Base-by-base conservation (phyloP, 2,797 vertebrate species). In the Mormyrops boulengeri region DNA sequence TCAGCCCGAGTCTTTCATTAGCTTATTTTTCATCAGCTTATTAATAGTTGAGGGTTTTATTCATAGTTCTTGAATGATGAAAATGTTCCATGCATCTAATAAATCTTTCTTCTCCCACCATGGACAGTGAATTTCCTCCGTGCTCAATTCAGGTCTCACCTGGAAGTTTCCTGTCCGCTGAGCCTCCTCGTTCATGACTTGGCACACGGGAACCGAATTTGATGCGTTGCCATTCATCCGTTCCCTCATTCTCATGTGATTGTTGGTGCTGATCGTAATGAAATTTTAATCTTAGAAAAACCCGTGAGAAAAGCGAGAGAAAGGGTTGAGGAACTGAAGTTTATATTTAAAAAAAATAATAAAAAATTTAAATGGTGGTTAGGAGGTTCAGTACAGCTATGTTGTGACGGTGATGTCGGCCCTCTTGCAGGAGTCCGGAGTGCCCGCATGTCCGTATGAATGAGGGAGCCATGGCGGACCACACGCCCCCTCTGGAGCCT, bases 391-490 rank as follows among this genome's bases (percentile, higher is more conserved):
- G 7, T 80, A 3, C 6, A n/a, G 7, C 38, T 44, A 0, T 8
- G 77, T 22, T 4, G 77, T 89, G 50, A 82, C 41, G 50, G n/a
- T 57, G 12, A 22, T 22, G 17, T n/a, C 34, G 30, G 17, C 14
- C 44, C 80, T 90, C 77, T 93, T 93, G 87, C 93, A 96, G 95
- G 93, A 93, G 88, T 85, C 89, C 85, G 90, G 89, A 94, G 93
- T 91, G 93, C 94, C 90, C 95, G 96, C 94, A 92, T 92, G 92
- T 91, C 93, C 94, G 96, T 97, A 96, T 96, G 96, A 96, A 97
- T 97, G 96, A 96, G 94, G 96, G 95, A 97, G 96, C 96, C 96
- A 99, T 99, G 98, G 98, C 98, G 96, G 98, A 99, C 94, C 98
- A 97, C 95, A 97, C 97, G 94, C 97, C 97, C 0, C 96, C 98